phyloP scores from a whole-genome alignment of 2,797 vertebrate species.

The Melanotaenia trifasciata region DNA sequence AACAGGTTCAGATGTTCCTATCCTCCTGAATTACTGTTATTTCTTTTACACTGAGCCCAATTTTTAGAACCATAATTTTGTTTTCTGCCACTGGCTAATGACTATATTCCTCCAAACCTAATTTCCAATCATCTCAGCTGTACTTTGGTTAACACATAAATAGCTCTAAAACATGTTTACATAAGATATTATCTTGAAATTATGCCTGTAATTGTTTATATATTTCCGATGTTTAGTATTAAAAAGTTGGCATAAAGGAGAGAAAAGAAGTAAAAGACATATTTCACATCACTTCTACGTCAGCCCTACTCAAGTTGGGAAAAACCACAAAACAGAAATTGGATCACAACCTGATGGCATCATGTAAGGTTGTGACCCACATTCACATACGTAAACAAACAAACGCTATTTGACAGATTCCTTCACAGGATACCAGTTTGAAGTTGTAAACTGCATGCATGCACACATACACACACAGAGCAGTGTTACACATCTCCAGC shows the following conservation, averaged over 20 bases:
- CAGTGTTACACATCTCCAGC: conserved; percentile 55
- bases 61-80: neutral
- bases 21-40: neutral
- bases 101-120: no score
- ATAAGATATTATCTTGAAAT: no score
- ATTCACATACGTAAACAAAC: neutral
- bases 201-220: no score
- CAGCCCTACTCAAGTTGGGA: neutral
- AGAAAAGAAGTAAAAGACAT: neutral
- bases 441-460: conserved; percentile 15
- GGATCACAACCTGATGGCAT: neutral
- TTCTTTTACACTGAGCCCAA: neutral
- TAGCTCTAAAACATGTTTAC: no score
- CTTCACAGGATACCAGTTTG: conserved; percentile 11
- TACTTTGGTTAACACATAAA: no score
- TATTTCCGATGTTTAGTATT: no score
- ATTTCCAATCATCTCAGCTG: no score
- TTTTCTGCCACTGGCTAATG: no score
- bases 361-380: neutral
- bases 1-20: no score
- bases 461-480: conserved; percentile 19
- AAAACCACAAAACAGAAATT: neutral
- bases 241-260: neutral
- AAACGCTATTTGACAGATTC: conserved; percentile 2
- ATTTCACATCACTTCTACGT: neutral